phyloP scores from a whole-genome alignment of 2,797 vertebrate species.

The Poecilia wingei region DNA sequence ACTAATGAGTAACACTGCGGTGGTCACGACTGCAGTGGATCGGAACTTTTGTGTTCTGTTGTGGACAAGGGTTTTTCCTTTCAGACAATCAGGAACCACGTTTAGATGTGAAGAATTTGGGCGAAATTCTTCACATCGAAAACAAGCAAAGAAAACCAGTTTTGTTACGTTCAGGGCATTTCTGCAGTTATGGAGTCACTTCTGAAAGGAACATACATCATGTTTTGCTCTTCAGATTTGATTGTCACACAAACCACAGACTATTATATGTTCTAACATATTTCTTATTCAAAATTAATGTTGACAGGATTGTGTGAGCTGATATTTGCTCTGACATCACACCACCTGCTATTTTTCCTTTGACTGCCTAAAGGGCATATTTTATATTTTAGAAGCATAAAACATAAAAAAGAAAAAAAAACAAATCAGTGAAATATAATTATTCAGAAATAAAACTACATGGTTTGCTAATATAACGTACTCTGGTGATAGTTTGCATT shows the following conservation, averaged over 20 bases:
- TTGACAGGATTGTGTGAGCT: neutral
- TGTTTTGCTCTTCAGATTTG: neutral
- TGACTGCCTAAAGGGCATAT: neutral
- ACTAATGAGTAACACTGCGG: neutral
- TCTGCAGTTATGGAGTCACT: neutral
- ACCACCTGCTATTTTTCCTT: neutral
- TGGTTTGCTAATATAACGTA: neutral
- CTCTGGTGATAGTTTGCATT: neutral
- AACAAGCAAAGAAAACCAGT: neutral
- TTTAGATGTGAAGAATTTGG: neutral
- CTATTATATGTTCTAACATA: neutral
- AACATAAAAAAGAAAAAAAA: neutral
- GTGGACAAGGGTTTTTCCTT: neutral
- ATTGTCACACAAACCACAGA: neutral
- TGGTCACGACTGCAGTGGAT: neutral
- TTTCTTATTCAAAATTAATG: neutral
- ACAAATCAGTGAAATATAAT: neutral
- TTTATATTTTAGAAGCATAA: neutral
- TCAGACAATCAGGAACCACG: neutral
- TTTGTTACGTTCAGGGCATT: neutral
- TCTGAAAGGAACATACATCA: neutral
- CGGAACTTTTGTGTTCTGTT: neutral
- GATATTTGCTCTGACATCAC: neutral
- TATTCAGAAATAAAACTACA: neutral
- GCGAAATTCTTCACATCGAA: no score